Evolutionary conservation across 1,140 invertebrate species (phyloP), one percentile per base, ranked within the genome.

Genomic region (Cotesia typhae): DNA sequence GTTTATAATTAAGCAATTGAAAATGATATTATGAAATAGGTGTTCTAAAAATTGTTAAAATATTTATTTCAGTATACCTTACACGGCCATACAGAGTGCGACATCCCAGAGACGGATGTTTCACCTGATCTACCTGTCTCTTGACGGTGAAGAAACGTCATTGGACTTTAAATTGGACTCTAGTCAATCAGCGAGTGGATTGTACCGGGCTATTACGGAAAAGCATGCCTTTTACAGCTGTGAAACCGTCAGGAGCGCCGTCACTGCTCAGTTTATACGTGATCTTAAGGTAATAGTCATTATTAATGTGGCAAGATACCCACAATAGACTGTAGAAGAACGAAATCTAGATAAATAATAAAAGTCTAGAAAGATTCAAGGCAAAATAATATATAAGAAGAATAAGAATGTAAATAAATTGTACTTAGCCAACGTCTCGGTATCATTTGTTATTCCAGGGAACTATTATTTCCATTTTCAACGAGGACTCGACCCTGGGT

Each of bases 221-320:
- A 95, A 94, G 79, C 94, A 96, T 81, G 94, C 94, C 4, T 96
- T 96, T 87, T 96, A 95, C 83, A 94, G 94, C 77, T 96, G 95
- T 86, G 95, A 96, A 82, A 96, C 95, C 0, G 94, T 96, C 1
- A 89, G 94, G 10, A 94, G 91, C 77, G 94, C 94, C 68, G 95
- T 96, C 35, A 95, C 94, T 3, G 91, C 94, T 59, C 95, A 96
- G 83, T 96, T 94, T 80, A 94, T 95, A 47, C 89, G 94, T 70
- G 95, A 96, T 87, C 88, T 96, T 68, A 96, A 96, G 89, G 90
- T 91, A 80, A 37, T 69, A 12, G 10, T 47, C 41, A 47, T 47
- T 47, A 47, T 47, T 47, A 6, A 47, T 47, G 6, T 10, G 5
- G 6, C 6, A 9, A 47, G 6, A 47, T 47, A 47, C 41, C 10